These are phyloP conservation scores for Odontomyia ornata DNA, from an alignment of 2,888 invertebrate species.

Conservation along the genomic window DNA sequence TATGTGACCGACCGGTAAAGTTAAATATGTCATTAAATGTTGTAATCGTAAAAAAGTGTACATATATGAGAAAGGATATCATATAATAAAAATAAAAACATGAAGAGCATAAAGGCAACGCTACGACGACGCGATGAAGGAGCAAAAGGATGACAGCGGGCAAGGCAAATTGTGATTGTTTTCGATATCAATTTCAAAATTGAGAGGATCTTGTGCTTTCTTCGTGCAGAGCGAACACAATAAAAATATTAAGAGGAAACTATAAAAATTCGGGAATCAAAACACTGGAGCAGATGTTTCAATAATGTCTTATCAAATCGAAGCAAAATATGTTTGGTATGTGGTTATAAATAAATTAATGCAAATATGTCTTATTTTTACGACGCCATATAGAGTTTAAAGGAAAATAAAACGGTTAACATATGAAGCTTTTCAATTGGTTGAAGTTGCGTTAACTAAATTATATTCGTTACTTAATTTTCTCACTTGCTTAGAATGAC, in stretches of 20 bases:
- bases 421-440: too few relatives aligned
- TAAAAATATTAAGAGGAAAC: slow-evolving; percentile 31
- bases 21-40: slow-evolving; percentile 46
- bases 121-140: background rate
- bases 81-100: slow-evolving; percentile 37
- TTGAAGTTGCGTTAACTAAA: too few relatives aligned
- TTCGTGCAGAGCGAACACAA: background rate
- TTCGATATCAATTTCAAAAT: slow-evolving; percentile 35
- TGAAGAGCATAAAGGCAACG: background rate
- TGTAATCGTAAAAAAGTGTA: slow-evolving; percentile 44
- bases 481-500: too few relatives aligned
- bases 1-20: slow-evolving; percentile 41
- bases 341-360: background rate
- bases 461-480: too few relatives aligned
- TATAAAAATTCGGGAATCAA: slow-evolving; percentile 28
- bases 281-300: slow-evolving; percentile 8
- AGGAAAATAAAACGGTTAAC: too few relatives aligned
- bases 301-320: background rate
- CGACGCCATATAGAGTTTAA: too few relatives aligned
- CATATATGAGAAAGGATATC: slow-evolving; percentile 22
- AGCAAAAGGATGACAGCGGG: background rate
- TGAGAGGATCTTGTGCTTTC: background rate
- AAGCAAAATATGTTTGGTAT: background rate
- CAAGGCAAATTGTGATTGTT: slow-evolving; percentile 23
- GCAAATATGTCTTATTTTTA: too few relatives aligned